phyloP scores from a whole-genome alignment of 2,113 vertebrate genomes.

The Emydura subglobosa region DNA sequence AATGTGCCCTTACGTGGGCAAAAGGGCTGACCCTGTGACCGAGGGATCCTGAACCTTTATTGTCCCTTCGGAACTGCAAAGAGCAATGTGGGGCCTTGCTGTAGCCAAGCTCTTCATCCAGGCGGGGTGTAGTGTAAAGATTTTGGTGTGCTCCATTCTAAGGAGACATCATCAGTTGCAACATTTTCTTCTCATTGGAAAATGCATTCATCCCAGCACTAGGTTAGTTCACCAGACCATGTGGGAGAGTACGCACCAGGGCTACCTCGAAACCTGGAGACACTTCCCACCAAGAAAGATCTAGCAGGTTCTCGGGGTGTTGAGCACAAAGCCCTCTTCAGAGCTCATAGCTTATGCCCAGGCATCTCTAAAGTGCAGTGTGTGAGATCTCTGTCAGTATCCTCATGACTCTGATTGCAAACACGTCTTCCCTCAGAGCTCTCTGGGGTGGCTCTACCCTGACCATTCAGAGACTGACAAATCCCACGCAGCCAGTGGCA shows the following conservation, averaged over 20 bases:
- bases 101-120: too few species aligned
- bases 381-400: rapidly evolving
- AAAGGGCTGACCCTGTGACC: not conserved
- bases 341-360: rapidly evolving
- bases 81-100: too few species aligned
- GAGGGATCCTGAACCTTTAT: not conserved
- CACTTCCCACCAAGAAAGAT: rapidly evolving
- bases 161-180: too few species aligned
- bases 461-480: not conserved
- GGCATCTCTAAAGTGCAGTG: rapidly evolving
- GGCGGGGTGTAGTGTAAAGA: too few species aligned
- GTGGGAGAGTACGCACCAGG: not conserved
- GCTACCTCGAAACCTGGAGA: not conserved
- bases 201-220: not conserved
- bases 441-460: not conserved
- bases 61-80: not conserved
- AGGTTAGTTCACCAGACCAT: not conserved
- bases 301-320: rapidly evolving
- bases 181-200: not conserved
- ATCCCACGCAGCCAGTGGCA: rapidly evolving
- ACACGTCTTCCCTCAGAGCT: rapidly evolving
- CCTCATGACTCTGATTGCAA: rapidly evolving
- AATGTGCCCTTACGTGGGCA: not conserved
- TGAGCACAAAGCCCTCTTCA: not conserved
- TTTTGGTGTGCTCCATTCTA: too few species aligned